These are phyloP conservation scores for Lochmaea capreae DNA, from an alignment of 2,888 invertebrate genomes.

Conservation along the genomic window DNA sequence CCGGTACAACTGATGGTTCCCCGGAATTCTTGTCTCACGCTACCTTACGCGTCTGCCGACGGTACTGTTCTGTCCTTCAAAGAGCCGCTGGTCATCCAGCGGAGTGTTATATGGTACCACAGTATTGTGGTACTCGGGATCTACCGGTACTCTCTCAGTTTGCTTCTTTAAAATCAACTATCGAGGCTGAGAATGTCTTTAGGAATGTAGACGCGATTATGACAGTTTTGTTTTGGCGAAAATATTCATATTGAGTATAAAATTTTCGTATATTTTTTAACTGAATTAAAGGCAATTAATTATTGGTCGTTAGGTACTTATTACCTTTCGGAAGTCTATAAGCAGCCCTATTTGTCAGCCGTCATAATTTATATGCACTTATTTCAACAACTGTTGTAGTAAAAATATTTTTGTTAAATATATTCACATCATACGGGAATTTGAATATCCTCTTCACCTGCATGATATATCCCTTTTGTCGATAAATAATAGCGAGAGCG, in stretches of 20 bases:
- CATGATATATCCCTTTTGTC: constrained; percentile 11
- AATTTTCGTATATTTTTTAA: too few relatives aligned
- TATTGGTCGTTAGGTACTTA: neutral
- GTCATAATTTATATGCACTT: constrained; percentile 17
- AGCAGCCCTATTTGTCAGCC: constrained; percentile 3
- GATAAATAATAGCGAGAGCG: constrained; percentile 20
- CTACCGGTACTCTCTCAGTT: constrained; percentile 25
- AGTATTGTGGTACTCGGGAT: constrained; percentile 11
- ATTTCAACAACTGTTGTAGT: constrained; percentile 11
- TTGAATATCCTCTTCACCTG: constrained; percentile 21
- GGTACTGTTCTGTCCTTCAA: constrained; percentile 57
- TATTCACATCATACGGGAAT: constrained; percentile 19
- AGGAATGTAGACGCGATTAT: constrained; percentile 15
- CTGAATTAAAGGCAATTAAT: neutral
- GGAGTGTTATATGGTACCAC: constrained; percentile 22
- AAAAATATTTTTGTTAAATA: neutral
- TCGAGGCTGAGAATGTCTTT: constrained; percentile 28
- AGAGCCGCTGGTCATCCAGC: constrained; percentile 30
- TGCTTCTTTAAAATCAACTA: constrained; percentile 28
- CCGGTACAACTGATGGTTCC: constrained; percentile 42
- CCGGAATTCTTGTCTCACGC: constrained; percentile 62
- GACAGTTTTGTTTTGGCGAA: constrained; percentile 19
- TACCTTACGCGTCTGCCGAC: constrained; percentile 57
- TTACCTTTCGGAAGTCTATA: constrained; percentile 6
- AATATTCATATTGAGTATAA: too few relatives aligned